These are phyloP conservation scores for Vulpes ferrilata DNA, from an alignment of 2,113 vertebrate genomes.

Conservation along the genomic window DNA sequence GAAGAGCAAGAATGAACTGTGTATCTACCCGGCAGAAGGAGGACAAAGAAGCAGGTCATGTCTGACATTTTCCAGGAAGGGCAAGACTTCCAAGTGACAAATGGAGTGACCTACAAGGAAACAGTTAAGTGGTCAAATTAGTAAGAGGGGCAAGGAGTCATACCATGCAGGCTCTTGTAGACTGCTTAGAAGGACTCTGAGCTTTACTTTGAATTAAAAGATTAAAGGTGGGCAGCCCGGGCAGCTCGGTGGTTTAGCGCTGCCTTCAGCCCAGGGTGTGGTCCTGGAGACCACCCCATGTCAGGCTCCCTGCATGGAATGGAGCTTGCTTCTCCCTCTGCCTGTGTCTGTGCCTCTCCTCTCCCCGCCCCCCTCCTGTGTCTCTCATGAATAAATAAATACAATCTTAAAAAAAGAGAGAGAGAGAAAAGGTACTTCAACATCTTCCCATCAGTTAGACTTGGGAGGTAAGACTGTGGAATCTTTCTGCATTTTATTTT, in stretches of 20 bases:
- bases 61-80: background rate
- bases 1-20: background rate
- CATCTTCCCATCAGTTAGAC: background rate
- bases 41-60: background rate
- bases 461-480: background rate
- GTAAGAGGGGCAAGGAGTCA: background rate
- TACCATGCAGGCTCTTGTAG: background rate
- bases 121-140: background rate
- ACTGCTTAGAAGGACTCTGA: background rate
- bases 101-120: background rate
- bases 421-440: background rate
- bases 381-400: no score
- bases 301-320: no score
- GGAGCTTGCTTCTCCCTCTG: no score
- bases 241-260: no score
- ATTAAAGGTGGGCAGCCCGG: no score
- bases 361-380: no score
- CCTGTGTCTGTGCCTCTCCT: no score
- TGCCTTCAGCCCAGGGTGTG: no score
- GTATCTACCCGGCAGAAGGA: background rate
- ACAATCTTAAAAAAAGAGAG: no score
- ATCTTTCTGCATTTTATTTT: constrained; percentile 19
- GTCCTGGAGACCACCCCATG: no score
- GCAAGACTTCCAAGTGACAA: background rate
- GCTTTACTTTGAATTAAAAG: background rate